Conservation (phyloP, 2,113 vertebrate species). For the Loxodonta africana region DNA sequence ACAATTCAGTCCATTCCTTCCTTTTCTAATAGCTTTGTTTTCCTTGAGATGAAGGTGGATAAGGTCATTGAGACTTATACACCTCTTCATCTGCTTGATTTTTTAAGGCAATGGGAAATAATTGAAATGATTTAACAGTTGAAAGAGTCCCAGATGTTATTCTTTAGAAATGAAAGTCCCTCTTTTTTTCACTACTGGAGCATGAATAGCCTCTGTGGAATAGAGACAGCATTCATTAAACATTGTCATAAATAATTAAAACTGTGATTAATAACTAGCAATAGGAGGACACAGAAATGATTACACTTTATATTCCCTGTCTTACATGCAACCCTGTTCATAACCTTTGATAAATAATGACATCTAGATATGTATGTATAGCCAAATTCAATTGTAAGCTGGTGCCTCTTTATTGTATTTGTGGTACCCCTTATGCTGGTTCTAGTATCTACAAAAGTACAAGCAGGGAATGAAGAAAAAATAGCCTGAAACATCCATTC, state of each 20-base stretch:
- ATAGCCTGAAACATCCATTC: neutral
- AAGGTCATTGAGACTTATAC: neutral
- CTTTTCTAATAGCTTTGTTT: constrained; percentile 26
- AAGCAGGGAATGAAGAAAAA: neutral
- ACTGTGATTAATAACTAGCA: constrained; percentile 36
- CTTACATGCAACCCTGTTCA: neutral
- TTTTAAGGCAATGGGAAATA: constrained; percentile 46
- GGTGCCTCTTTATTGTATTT: neutral
- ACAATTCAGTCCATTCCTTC: neutral
- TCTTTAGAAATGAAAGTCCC: neutral
- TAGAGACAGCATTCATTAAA: constrained; percentile 43
- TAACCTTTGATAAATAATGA: neutral
- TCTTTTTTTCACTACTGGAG: neutral
- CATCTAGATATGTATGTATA: neutral
- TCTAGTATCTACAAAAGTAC: neutral
- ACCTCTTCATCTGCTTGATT: neutral
- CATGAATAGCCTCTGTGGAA: constrained; percentile 35
- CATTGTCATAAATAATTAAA: constrained; percentile 62
- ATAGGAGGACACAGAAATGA: constrained; percentile 17
- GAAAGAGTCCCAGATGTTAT: constrained; percentile 22
- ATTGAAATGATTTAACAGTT: constrained; percentile 64
- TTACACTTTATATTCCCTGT: neutral
- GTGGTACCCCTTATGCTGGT: neutral
- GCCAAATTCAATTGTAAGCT: neutral
- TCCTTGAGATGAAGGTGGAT: neutral